Percentiles rank a stretch among this genome's conserved stretches.
phyloP scores from a whole-genome alignment of 2,797 vertebrate genomes.

The Hephaestus fuliginosus region DNA sequence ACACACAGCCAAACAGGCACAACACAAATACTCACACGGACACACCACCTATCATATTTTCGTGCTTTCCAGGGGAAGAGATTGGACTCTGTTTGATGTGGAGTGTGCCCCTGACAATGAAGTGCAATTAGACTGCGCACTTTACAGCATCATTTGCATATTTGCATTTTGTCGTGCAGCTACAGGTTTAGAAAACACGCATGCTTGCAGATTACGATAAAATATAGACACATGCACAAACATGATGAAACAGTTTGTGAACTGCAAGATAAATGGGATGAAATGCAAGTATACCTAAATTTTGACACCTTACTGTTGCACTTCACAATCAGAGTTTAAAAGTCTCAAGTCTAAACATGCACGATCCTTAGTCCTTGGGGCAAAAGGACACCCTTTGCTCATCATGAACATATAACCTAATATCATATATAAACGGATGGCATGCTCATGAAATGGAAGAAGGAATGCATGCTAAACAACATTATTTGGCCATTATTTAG shows the following conservation, averaged over 20 bases:
- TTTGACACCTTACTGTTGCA: neutral
- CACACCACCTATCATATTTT: constrained; percentile 39
- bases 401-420: constrained; percentile 44
- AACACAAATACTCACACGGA: constrained; percentile 10
- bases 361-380: constrained; percentile 30
- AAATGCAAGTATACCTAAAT: neutral
- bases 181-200: constrained; percentile 34
- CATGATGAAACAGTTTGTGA: neutral
- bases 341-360: constrained; percentile 12
- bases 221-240: neutral
- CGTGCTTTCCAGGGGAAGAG: constrained; percentile 46
- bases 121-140: constrained; percentile 57
- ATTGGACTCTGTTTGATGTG: constrained; percentile 56
- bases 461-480: constrained; percentile 61
- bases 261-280: neutral
- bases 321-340: neutral
- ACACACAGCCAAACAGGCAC: neutral
- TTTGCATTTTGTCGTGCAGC: constrained; percentile 29
- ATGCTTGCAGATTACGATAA: constrained; percentile 23
- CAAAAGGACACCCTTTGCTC: constrained; percentile 29
- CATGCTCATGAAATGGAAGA: constrained; percentile 58
- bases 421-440: constrained; percentile 50
- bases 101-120: constrained; percentile 52
- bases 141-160: constrained; percentile 46
- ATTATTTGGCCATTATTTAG: constrained; percentile 80